A percentile compares a stretch with the other conserved stretches of the same genome.
Conservation (phyloP, 2,888 invertebrate genomes). For the Eudemis profundana region DNA sequence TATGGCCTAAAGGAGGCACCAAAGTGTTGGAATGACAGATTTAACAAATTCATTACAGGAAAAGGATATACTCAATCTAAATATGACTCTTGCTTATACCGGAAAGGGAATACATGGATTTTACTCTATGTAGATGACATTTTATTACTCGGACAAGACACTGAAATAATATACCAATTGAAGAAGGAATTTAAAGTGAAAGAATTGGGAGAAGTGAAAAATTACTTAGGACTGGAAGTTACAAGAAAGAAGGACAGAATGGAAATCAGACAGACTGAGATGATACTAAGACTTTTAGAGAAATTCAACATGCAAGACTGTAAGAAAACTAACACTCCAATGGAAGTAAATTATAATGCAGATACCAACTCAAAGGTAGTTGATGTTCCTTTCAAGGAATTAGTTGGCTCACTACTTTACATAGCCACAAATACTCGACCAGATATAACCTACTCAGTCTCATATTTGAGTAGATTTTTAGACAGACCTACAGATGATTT, state of each 20-base stretch:
- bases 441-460: too few species aligned
- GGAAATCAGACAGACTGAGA: neutral
- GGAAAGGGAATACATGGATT: slow-evolving; percentile 26
- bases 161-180: too few species aligned
- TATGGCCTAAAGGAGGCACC: slow-evolving; percentile 43
- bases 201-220: too few species aligned
- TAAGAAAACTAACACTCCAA: neutral
- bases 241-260: slow-evolving; percentile 7
- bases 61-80: slow-evolving; percentile 21
- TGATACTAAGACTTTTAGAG: too few species aligned
- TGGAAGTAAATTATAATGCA: neutral
- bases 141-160: slow-evolving; percentile 3
- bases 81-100: slow-evolving; percentile 33
- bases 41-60: slow-evolving; percentile 19
- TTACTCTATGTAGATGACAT: slow-evolving; percentile 35
- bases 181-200: too few species aligned
- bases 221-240: too few species aligned
- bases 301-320: neutral
- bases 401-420: neutral
- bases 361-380: neutral
- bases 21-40: slow-evolving; percentile 42
- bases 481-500: too few species aligned
- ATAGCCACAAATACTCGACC: too few species aligned
- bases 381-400: neutral
- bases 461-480: too few species aligned